Base-by-base conservation (phyloP, 2,797 vertebrate genomes). In the Anguilla anguilla region DNA sequence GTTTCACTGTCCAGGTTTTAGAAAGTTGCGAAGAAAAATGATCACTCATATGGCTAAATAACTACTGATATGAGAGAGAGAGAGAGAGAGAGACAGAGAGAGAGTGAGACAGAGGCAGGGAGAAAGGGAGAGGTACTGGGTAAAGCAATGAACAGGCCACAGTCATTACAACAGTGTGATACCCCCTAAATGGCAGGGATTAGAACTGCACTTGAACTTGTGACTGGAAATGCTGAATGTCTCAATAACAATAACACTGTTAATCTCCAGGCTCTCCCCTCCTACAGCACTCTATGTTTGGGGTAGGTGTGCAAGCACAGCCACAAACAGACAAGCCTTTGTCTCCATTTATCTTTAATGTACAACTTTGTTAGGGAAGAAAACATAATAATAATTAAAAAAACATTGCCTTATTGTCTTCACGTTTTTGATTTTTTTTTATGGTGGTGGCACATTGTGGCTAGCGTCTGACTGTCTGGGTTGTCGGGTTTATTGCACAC, bases 361-460 rank as follows among this genome's bases (percentile, higher is more conserved):
- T 95, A 95, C 94, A 91, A 96, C 97, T 97, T 97, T 96, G 96
- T 96, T 96, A 95, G 96, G 96, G 96, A 97, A 97, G 96, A 96
- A 96, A 96, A 96, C 94, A 93, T 96, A 95, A 93, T 94, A 97
- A 96, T 95, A 97, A 97, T 35, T 25, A 69, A 96, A 96, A 94
- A 92, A 59, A 59, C 15, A 59, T 59, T 59, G 17, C 17, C 57
- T 17, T 19, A 31, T 35, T 11, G 10, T 91, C 92, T 92, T 25
- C 11, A 53, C 11, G 51, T 53, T 53, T 53, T 53, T 10, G 51
- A 53, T 53, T 25, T 2, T 35, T 31, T 85, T 17, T 35, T 90
- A 88, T 90, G 92, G 93, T 93, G 91, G 83, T 90, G 93, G 90
- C 90, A 92, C 92, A 91, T 87, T 89, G 86, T 85, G 87, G 89